A percentile compares a stretch with the other conserved stretches of the same genome.
Evolutionary conservation across 1,140 invertebrate species (phyloP).

Genomic region (Pinna nobilis): DNA sequence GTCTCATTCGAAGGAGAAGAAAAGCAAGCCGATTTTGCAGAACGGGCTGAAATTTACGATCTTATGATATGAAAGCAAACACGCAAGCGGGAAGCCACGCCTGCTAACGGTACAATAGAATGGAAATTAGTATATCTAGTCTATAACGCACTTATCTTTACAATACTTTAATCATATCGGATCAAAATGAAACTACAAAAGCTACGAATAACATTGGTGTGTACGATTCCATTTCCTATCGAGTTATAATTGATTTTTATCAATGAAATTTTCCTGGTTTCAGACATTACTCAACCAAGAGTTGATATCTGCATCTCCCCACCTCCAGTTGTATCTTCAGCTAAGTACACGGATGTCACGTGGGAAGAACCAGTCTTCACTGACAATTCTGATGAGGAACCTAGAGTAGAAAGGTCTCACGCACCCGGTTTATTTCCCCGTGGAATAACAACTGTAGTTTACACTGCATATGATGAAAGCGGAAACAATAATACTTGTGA

Average conservation of each 20-base stretch:
- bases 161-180: too few species aligned
- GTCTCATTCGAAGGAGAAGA: too few species aligned
- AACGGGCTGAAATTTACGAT: too few species aligned
- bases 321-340: slow-evolving; percentile 76
- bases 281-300: slow-evolving; percentile 74
- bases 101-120: too few species aligned
- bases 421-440: slow-evolving; percentile 77
- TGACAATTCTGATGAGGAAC: slow-evolving; percentile 80
- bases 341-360: slow-evolving; percentile 73
- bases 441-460: slow-evolving; percentile 79
- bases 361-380: slow-evolving; percentile 83
- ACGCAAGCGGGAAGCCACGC: too few species aligned
- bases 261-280: not conserved
- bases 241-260: not conserved
- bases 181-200: too few species aligned
- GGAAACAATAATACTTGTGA: slow-evolving; percentile 80
- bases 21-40: too few species aligned
- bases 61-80: too few species aligned
- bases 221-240: not conserved
- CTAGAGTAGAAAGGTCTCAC: slow-evolving; percentile 74
- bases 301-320: slow-evolving; percentile 81
- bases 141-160: too few species aligned
- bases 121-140: too few species aligned
- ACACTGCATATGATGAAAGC: slow-evolving; percentile 79
- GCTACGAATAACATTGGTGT: too few species aligned